Conservation (phyloP, 2,113 vertebrate genomes). For the Heterotis niloticus region DNA sequence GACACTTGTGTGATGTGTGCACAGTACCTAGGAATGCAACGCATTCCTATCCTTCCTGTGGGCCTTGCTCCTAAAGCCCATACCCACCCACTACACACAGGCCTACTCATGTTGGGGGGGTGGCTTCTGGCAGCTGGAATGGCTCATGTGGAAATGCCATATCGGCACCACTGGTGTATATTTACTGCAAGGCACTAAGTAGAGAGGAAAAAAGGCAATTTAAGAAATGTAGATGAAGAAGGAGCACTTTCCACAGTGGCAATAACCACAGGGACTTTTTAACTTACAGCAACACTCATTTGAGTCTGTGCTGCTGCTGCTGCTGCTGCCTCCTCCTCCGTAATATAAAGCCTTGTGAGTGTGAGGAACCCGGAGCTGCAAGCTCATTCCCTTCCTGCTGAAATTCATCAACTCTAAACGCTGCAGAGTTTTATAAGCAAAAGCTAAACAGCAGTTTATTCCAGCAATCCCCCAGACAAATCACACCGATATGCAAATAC, state of each 20-base stretch:
- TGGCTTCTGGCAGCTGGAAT: too few relatives aligned
- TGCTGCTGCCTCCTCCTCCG: not conserved
- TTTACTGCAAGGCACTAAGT: not conserved
- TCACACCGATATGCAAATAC: slow-evolving; percentile 38
- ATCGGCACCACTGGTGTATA: not conserved
- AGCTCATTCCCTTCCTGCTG: slow-evolving; percentile 21
- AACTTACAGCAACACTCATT: not conserved
- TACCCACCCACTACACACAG: not conserved
- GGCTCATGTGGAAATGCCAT: not conserved
- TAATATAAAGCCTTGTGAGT: slow-evolving; percentile 14
- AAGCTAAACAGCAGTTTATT: slow-evolving; percentile 34
- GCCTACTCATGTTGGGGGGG: too few relatives aligned
- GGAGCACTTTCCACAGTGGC: not conserved
- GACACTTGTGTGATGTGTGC: not conserved
- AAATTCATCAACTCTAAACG: slow-evolving; percentile 25
- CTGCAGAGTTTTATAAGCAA: slow-evolving; percentile 3
- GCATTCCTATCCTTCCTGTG: not conserved
- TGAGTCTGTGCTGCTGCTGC: not conserved
- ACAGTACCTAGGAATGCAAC: not conserved
- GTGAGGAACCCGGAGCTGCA: slow-evolving; percentile 12
- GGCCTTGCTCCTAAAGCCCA: not conserved
- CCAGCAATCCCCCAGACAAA: slow-evolving; percentile 28
- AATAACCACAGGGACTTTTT: slow-evolving; percentile 14
- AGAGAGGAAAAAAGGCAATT: not conserved
- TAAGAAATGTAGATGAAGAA: not conserved